A percentile compares a stretch with the other conserved stretches of the same genome.
Evolutionary conservation across 35 echinoderm and acorn worm species (phyloP).

Genomic region (Diadema setosum): DNA sequence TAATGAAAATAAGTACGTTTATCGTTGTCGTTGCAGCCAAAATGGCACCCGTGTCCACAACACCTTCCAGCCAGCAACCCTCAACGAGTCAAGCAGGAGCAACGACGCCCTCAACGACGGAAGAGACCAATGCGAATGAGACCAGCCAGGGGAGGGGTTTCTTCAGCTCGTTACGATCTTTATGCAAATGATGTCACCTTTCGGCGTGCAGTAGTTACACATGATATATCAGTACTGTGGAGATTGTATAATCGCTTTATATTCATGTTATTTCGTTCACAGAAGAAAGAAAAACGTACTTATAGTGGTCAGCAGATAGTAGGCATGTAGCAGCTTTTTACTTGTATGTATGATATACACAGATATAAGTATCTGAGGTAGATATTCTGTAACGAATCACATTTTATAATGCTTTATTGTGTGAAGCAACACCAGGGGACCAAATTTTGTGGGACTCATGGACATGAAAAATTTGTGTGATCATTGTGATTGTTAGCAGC

Average conservation of each 20-base stretch:
- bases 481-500: too few relatives aligned
- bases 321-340: too few relatives aligned
- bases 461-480: too few relatives aligned
- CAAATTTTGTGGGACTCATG: too few relatives aligned
- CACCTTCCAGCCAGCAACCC: not conserved
- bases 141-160: not conserved
- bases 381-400: too few relatives aligned
- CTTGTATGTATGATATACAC: too few relatives aligned
- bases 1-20: not conserved
- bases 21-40: not conserved
- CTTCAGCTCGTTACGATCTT: not conserved
- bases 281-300: too few relatives aligned
- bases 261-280: too few relatives aligned
- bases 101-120: not conserved
- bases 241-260: not conserved
- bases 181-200: not conserved
- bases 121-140: not conserved
- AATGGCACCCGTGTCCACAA: not conserved
- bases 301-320: too few relatives aligned
- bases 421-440: too few relatives aligned
- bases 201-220: not conserved
- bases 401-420: too few relatives aligned
- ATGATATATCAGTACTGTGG: not conserved
- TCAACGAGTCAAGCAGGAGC: not conserved
- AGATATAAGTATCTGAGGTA: too few relatives aligned